A percentile compares a stretch with the other conserved stretches of the same genome.
Conservation (phyloP, 2,113 vertebrate genomes). For the Passer domesticus region DNA sequence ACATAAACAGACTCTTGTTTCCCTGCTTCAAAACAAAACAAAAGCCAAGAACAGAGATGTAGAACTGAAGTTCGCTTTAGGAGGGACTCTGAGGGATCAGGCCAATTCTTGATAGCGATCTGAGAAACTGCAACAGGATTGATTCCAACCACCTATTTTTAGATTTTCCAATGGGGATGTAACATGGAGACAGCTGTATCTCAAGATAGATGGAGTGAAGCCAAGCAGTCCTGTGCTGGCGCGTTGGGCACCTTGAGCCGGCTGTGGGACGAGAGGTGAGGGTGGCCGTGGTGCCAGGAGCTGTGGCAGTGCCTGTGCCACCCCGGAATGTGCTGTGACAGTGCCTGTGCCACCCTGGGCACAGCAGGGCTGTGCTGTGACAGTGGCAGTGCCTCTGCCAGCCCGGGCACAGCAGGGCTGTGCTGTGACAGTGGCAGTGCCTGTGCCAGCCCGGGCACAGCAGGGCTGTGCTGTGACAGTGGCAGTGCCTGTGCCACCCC, state of each 20-base stretch:
- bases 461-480: no score
- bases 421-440: no score
- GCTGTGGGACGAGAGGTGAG: fast-evolving
- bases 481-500: no score
- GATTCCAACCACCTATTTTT: slow-evolving; percentile 35
- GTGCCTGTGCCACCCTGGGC: no score
- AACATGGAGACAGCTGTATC: not conserved
- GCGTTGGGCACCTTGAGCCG: not conserved
- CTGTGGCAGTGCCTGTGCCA: not conserved
- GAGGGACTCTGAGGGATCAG: not conserved
- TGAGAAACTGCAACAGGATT: not conserved
- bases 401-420: no score
- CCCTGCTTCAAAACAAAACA: not conserved
- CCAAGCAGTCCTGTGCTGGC: not conserved
- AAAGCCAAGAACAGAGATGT: slow-evolving; percentile 25
- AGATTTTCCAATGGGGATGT: not conserved
- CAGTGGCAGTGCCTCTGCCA: no score
- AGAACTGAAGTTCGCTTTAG: not conserved
- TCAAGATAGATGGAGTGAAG: not conserved
- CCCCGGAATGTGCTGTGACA: not conserved
- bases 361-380: no score
- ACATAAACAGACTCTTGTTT: not conserved
- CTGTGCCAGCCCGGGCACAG: no score
- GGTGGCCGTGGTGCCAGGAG: fast-evolving
- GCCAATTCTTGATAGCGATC: not conserved